Evolutionary conservation across 2,888 invertebrate genomes (phyloP).

Genomic region (Fabriciana adippe): DNA sequence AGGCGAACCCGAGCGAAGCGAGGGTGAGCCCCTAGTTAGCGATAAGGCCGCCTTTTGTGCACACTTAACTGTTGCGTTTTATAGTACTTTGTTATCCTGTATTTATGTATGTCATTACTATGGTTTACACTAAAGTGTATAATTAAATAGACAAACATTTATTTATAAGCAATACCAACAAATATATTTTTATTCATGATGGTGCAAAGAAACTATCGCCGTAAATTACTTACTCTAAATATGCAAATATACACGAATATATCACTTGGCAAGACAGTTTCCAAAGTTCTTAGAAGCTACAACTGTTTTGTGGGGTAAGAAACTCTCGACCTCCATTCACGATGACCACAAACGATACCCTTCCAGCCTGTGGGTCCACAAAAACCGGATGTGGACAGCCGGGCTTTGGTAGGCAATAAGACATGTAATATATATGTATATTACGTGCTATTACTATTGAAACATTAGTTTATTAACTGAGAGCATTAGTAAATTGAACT

Average conservation of each 20-base stretch:
- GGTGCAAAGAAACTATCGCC: not conserved
- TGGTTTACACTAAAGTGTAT: too few species aligned
- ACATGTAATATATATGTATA: not conserved
- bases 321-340: slow-evolving; percentile 8
- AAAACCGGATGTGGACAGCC: slow-evolving; percentile 12
- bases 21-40: too few species aligned
- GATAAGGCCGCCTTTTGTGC: too few species aligned
- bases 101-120: too few species aligned
- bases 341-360: slow-evolving; percentile 17
- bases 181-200: not conserved
- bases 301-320: slow-evolving; percentile 18
- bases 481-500: not conserved
- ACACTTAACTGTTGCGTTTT: too few species aligned
- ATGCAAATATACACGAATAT: slow-evolving; percentile 2
- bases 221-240: slow-evolving; percentile 3
- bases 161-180: too few species aligned
- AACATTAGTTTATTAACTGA: not conserved
- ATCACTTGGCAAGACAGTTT: slow-evolving; percentile 10
- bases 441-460: not conserved
- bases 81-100: too few species aligned
- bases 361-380: not conserved
- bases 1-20: too few species aligned
- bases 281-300: slow-evolving; percentile 13
- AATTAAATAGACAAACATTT: too few species aligned
- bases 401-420: not conserved